These are phyloP conservation scores for Euschistus heros DNA, from an alignment of 1,140 invertebrate genomes.

Conservation along the genomic window DNA sequence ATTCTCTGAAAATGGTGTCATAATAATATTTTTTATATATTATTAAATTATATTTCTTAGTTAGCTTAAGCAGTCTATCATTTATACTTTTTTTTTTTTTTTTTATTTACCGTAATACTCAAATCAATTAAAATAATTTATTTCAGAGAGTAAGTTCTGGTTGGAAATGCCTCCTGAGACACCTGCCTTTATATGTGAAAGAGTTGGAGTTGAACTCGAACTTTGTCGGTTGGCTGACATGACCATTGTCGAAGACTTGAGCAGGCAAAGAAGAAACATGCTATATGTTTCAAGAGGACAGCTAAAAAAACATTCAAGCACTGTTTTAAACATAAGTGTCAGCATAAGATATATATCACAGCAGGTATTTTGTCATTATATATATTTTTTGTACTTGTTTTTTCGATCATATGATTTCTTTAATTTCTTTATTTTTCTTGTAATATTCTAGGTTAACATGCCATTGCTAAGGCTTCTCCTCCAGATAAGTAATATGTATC, in stretches of 20 bases:
- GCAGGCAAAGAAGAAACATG: slow-evolving; percentile 66
- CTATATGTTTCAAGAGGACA: slow-evolving; percentile 75
- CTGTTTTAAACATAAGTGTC: slow-evolving; percentile 75
- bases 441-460: slow-evolving; percentile 68
- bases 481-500: slow-evolving; percentile 95
- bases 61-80: too few species aligned
- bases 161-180: slow-evolving; percentile 61
- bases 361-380: slow-evolving; percentile 44
- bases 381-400: neutral
- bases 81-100: too few species aligned
- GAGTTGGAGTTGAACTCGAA: slow-evolving; percentile 77
- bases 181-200: slow-evolving; percentile 85
- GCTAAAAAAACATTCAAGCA: slow-evolving; percentile 80
- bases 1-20: too few species aligned
- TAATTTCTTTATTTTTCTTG: neutral
- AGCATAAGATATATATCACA: slow-evolving; percentile 80
- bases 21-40: too few species aligned
- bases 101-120: neutral
- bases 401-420: neutral
- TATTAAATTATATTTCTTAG: too few species aligned
- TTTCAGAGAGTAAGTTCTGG: slow-evolving; percentile 37
- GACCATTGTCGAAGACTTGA: slow-evolving; percentile 71
- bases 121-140: too few species aligned
- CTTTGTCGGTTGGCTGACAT: slow-evolving; percentile 82
- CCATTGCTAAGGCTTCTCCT: slow-evolving; percentile 82